phyloP scores from a whole-genome alignment of 2,113 vertebrate species.

The Puffinus mauretanicus region DNA sequence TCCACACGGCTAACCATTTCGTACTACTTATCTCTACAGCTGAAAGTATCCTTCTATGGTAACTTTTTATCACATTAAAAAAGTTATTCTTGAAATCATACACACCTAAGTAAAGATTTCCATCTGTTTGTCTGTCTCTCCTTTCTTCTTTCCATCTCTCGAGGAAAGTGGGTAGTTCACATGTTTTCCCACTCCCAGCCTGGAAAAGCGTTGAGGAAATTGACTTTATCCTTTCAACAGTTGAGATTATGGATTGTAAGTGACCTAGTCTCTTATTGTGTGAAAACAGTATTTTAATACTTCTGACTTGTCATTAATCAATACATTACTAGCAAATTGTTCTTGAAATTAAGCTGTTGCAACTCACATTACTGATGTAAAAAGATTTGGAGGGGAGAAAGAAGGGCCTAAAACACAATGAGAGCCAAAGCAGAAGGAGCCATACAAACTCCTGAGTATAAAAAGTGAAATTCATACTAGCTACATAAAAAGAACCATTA shows the following conservation, averaged over 20 bases:
- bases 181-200: background rate
- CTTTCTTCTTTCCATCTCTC: background rate
- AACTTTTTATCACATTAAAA: background rate
- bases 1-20: background rate
- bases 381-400: background rate
- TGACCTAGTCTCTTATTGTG: background rate
- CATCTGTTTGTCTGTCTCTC: background rate
- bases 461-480: background rate
- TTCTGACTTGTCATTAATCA: background rate
- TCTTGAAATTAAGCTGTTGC: background rate
- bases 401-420: background rate
- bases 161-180: background rate
- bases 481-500: background rate
- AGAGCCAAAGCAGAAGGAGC: background rate
- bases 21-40: background rate
- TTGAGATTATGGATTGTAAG: background rate
- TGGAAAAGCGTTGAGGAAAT: background rate
- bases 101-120: background rate
- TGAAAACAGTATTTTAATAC: background rate
- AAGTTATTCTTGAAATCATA: background rate
- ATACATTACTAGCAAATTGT: background rate
- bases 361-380: background rate
- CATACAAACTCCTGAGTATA: background rate
- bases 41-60: background rate
- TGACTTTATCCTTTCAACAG: background rate